Base-by-base conservation (phyloP, 1,140 invertebrate genomes). In the Drosophila littoralis region DNA sequence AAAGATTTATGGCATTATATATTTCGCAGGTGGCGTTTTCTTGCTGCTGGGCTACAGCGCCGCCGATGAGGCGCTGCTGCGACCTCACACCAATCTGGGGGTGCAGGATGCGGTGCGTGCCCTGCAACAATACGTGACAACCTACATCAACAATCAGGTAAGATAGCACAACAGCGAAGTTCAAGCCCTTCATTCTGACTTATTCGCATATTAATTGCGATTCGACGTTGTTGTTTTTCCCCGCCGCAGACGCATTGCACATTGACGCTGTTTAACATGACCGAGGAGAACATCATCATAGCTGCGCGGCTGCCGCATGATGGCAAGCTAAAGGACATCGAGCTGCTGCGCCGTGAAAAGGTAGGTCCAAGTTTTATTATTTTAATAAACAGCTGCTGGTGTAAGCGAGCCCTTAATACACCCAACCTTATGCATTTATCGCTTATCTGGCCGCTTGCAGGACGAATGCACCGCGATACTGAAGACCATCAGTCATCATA, bases 41-140 rank as follows among this genome's bases (percentile, higher is more conserved):
- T 93, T 98, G 75, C 96, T 97, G 92, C 94, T 98, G 48, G 97
- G 97, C 36, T 98, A 97, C 92, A 97, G 97, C 82, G 95, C 97
- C 70, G 95, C 95, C 15, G 97, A 98, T 91, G 97, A 98, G 92
- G 94, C 95, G n/a, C 93, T 97, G 54, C 94, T 97, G 61, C 94
- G 95, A 75, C 95, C 95, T 46, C 95, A 97, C 91, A 97, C 96
- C 4, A 95, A 96, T 68, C 93, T 97, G 17, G 95, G 95, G 6
- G 95, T 97, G 36, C 94, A 96, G 85, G 96, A 97, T 92, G 95
- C 96, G 55, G 96, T 97, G 17, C 93, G 95, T 67, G 95, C 96
- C 43, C 93, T 97, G 55, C 96, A 97, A 92, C 94, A 95, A 73
- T 96, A 97, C 81, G 94, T 97, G 90, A 93, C 94, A 69, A 93